Evolutionary conservation across 2,888 invertebrate species (phyloP).

Genomic region (Lymantria monacha): DNA sequence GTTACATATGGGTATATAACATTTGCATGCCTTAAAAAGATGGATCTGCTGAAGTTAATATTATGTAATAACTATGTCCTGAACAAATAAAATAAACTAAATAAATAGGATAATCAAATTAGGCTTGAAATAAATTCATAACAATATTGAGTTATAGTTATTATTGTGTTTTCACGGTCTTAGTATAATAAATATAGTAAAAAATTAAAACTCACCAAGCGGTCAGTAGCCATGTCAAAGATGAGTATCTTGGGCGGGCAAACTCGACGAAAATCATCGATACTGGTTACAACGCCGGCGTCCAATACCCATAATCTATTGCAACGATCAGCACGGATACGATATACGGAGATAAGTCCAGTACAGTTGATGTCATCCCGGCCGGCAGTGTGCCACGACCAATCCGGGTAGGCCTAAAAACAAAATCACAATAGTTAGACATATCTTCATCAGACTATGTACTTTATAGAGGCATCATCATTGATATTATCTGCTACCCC

Average conservation of each 20-base stretch:
- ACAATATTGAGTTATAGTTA: too few species aligned
- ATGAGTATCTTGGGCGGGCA: conserved; percentile 92
- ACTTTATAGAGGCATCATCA: too few species aligned
- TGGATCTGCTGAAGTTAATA: too few species aligned
- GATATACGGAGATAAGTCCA: conserved; percentile 90
- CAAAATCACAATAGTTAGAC: neutral
- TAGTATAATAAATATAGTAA: neutral
- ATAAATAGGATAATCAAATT: too few species aligned
- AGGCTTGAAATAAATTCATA: too few species aligned
- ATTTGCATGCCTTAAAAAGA: too few species aligned
- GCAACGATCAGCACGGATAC: conserved; percentile 89
- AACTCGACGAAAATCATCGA: conserved; percentile 84
- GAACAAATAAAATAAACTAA: too few species aligned
- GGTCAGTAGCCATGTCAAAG: conserved; percentile 89
- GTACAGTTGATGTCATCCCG: conserved; percentile 88
- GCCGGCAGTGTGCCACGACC: conserved; percentile 89
- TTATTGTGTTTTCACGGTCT: too few species aligned
- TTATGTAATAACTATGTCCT: too few species aligned
- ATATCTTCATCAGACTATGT: too few species aligned
- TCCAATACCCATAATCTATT: conserved; percentile 92
- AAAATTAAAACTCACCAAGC: conserved; percentile 72
- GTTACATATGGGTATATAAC: too few species aligned
- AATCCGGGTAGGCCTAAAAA: conserved; percentile 86
- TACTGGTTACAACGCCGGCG: conserved; percentile 87
- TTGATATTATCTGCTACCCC: neutral